A percentile compares a stretch with the other conserved stretches of the same genome.
phyloP scores from a whole-genome alignment of 2,888 invertebrate species.

The Sesia apiformis region DNA sequence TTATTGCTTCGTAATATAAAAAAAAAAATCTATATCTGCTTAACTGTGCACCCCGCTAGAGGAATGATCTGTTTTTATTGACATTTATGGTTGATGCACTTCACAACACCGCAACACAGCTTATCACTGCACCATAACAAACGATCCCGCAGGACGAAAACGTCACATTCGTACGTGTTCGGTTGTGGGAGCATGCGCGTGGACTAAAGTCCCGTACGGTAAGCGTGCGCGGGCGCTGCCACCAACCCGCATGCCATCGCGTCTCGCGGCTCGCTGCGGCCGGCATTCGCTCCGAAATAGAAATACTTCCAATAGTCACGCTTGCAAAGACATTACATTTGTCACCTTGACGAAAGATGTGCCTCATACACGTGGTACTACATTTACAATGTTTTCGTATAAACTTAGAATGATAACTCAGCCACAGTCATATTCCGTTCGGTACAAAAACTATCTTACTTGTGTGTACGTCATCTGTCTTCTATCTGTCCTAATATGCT shows the following conservation, averaged over 20 bases:
- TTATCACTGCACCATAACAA: neutral
- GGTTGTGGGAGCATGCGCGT: slow-evolving; percentile 34
- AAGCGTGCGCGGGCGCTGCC: slow-evolving; percentile 30
- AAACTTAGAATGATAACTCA: too few species aligned
- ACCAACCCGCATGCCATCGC: slow-evolving; percentile 26
- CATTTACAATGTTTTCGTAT: neutral
- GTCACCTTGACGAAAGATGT: slow-evolving; percentile 19
- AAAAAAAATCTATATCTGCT: too few species aligned
- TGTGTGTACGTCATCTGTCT: too few species aligned
- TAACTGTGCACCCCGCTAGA: too few species aligned
- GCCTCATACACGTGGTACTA: slow-evolving; percentile 9
- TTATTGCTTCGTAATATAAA: too few species aligned
- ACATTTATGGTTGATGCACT: too few species aligned
- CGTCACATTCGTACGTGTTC: slow-evolving; percentile 11
- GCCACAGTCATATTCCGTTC: too few species aligned
- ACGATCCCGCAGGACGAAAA: neutral
- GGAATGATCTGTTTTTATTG: too few species aligned
- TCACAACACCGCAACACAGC: too few species aligned
- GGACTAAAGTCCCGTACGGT: slow-evolving; percentile 39
- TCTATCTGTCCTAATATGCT: too few species aligned
- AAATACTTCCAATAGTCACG: slow-evolving; percentile 33
- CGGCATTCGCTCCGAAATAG: slow-evolving; percentile 61
- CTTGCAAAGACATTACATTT: slow-evolving; percentile 17
- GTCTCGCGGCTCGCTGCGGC: slow-evolving; percentile 26
- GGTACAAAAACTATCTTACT: too few species aligned